Evolutionary conservation across 2,888 invertebrate genomes (phyloP), one percentile per base, ranked within the genome.

Genomic region (Oxycera nigricornis): DNA sequence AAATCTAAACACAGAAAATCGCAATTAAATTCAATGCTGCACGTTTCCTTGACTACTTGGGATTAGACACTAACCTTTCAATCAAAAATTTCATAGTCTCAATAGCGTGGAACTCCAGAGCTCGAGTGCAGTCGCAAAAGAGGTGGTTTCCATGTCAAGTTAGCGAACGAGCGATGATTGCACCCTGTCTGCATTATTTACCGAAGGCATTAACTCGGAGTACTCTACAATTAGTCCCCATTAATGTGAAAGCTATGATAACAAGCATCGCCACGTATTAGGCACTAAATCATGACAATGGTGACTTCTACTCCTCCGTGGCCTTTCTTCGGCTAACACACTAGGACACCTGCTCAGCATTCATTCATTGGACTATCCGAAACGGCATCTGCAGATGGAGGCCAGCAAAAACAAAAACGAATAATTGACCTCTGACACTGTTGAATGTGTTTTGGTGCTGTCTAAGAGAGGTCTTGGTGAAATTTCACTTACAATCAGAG

Each of bases 381-480:
- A 46, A 11, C 46, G 17, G 14, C 14, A 46, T 2, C 6, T 14
- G 46, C 46, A 3, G 46, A 46, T 7, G 17, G 46, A 62, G 22
- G 39, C 31, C 1, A 35, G n/a, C 20, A 11, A 62, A 30, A 62
- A 17, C 20, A 20, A 35, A 62, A 7, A 24, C 55, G 31, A 62
- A 62, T 62, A 62, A 62, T 62, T 35, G 62, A 62, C 62, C 62
- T 35, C 62, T 62, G 62, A 62, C 62, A 62, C 20, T 24, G 55
- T 24, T 55, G 20, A 24, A 24, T 24, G 24, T 24, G 22, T 20
- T 55, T 24, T 17, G 20, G 22, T 9, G 55, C 24, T 55, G 55
- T 55, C 24, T 55, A 55, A 20, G 11, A 24, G 55, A 55, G 24
- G 55, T 22, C 11, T 17, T 11, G 17, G 55, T 55, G 55, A 55